Evolutionary conservation across 2,113 vertebrate species (phyloP).

Genomic region (Sinocyclocheilus maitianheensis): DNA sequence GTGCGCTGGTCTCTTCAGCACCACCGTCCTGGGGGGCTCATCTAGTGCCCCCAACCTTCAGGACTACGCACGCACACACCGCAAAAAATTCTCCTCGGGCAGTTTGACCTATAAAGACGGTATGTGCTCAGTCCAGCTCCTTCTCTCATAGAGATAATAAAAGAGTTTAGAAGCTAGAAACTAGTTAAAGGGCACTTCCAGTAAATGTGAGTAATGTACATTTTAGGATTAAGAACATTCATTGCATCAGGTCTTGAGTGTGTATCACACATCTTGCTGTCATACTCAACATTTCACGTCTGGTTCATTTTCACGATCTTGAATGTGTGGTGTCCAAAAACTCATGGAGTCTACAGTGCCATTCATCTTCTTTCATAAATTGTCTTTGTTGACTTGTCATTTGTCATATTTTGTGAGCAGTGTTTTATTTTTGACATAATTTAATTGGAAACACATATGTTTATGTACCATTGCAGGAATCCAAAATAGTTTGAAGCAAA

Average conservation of each 20-base stretch:
- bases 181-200: conserved; percentile 30
- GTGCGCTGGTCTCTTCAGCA: conserved; percentile 98
- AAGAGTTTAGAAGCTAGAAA: background rate
- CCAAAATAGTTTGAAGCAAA: background rate
- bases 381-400: conserved; percentile 17
- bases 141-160: conserved; percentile 12
- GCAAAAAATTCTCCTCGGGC: conserved; percentile 95
- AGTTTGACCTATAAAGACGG: conserved; percentile 98
- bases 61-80: conserved; percentile 98
- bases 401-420: conserved; percentile 1
- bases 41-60: conserved; percentile 99
- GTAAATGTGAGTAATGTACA: background rate
- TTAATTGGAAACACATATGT: background rate
- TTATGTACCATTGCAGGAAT: conserved; percentile 2
- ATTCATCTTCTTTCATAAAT: conserved; percentile 22
- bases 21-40: conserved; percentile 97
- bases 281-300: conserved; percentile 17
- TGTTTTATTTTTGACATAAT: background rate
- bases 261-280: conserved; percentile 10
- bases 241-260: background rate
- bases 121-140: conserved; percentile 75
- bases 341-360: conserved; percentile 15
- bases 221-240: background rate
- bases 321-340: background rate
- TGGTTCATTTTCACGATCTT: conserved; percentile 10